Evolutionary conservation across 2,797 vertebrate genomes (phyloP), one percentile per base, ranked within the genome.

Genomic region (Sebastes kiyomatsui): DNA sequence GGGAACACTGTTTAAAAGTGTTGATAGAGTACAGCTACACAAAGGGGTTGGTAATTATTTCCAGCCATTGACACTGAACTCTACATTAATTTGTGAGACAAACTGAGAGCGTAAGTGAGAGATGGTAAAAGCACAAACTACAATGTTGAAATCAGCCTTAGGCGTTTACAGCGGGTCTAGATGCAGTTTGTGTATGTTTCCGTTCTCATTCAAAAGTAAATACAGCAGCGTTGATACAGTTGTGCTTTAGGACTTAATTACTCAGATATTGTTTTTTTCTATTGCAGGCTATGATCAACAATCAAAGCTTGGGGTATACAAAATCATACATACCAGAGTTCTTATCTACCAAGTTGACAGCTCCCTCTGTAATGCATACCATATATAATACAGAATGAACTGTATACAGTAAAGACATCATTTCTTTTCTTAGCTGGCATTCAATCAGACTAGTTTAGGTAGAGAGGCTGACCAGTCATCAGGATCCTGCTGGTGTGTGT

Each of bases 41-140:
- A 69, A 58, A 84, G 2, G 14, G 6, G 72, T 65, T 69, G 16
- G 27, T 77, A 35, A 82, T 86, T 82, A 78, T 87, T 72, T 86
- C 59, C 60, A 78, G 46, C 33, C 52, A 38, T 1, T 67, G 60
- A 68, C 38, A 69, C 10, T 23, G 49, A 75, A 33, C 30, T 77
- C 28, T 46, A 22, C 33, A 72, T 77, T 78, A 6, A 79, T 77
- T 60, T 69, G 10, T 74, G 70, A 66, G 14, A 54, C 42, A 75
- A 79, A 82, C 30, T 25, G 23, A 69, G 52, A 27, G 33, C 0
- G 7, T 23, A 16, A 58, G 25, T 70, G 6, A 75, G 18, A 56
- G 65, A 32, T 27, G 22, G 18, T 55, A 22, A 75, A 78, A 77
- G 7, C 38, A 35, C 23, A 75, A 25, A n/a, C 35, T 38, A 8